A percentile compares a stretch with the other conserved stretches of the same genome.
These are phyloP conservation scores for Mimumesa dahlbomi DNA, from an alignment of 2,888 invertebrate species.

Conservation along the genomic window DNA sequence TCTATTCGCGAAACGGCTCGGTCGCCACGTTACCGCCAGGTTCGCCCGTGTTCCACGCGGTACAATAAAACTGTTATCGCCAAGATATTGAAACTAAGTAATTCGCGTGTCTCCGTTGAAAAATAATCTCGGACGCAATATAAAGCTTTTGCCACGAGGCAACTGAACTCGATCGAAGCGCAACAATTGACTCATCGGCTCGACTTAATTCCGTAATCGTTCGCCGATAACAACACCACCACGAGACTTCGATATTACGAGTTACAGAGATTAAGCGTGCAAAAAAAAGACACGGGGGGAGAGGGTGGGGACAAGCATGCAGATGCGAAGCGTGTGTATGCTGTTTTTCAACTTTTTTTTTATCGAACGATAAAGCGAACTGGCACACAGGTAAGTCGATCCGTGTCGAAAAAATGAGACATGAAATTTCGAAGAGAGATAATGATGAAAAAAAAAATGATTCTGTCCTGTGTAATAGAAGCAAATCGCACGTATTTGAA, in stretches of 20 bases:
- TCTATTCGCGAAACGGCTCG: constrained; percentile 6
- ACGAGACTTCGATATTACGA: neutral
- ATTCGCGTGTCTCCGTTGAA: constrained; percentile 8
- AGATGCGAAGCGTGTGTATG: too few species aligned
- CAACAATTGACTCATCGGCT: neutral
- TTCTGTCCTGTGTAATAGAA: too few species aligned
- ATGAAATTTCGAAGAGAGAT: constrained; percentile 23
- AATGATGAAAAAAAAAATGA: too few species aligned
- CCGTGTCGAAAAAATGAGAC: constrained; percentile 1
- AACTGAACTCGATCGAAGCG: constrained; percentile 13
- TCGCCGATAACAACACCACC: neutral
- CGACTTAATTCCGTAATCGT: too few species aligned
- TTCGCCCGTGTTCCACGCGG: constrained; percentile 2
- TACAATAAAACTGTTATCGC: constrained; percentile 44
- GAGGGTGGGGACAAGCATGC: too few species aligned
- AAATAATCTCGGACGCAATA: too few species aligned
- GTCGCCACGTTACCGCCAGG: neutral
- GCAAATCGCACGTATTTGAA: constrained; percentile 20
- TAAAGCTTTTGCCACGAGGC: constrained; percentile 8
- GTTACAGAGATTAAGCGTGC: neutral
- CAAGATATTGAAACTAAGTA: constrained; percentile 18
- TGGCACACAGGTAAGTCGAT: too few species aligned
- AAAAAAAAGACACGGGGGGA: neutral
- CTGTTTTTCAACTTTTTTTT: too few species aligned
- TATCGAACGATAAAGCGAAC: too few species aligned